These are phyloP conservation scores for Synergus japonicus DNA, from an alignment of 2,888 invertebrate genomes.

Conservation along the genomic window DNA sequence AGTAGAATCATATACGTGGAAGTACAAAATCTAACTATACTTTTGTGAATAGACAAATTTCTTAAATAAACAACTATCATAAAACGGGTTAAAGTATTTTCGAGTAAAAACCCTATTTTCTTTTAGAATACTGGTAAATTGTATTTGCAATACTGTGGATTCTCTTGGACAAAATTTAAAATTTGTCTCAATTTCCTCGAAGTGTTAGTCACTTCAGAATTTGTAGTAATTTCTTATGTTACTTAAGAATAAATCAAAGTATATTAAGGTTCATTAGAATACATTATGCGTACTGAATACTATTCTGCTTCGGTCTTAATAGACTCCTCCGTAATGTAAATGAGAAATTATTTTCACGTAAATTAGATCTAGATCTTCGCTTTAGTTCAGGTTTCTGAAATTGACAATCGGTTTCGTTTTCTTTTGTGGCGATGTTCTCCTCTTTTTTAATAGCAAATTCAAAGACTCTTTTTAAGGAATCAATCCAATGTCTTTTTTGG, in stretches of 20 bases:
- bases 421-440: slow-evolving; percentile 53
- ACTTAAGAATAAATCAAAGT: background rate
- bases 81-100: background rate
- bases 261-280: background rate
- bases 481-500: slow-evolving; percentile 72
- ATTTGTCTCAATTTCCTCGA: background rate
- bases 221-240: background rate
- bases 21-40: background rate
- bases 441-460: background rate
- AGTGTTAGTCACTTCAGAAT: background rate
- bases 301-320: slow-evolving; percentile 62
- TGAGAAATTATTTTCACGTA: slow-evolving; percentile 61
- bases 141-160: background rate
- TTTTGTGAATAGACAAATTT: background rate
- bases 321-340: slow-evolving; percentile 63
- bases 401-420: slow-evolving; percentile 52
- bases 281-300: slow-evolving; percentile 53
- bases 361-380: slow-evolving; percentile 58
- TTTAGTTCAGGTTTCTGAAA: slow-evolving; percentile 47
- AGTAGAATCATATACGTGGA: slow-evolving; percentile 25
- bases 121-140: slow-evolving; percentile 18
- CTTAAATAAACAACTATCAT: background rate
- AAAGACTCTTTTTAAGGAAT: slow-evolving; percentile 65
- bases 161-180: background rate
- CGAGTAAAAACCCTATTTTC: background rate